Evolutionary conservation across 1,140 invertebrate species (phyloP), one percentile per base, ranked within the genome.

Genomic region (Drosophila varians): DNA sequence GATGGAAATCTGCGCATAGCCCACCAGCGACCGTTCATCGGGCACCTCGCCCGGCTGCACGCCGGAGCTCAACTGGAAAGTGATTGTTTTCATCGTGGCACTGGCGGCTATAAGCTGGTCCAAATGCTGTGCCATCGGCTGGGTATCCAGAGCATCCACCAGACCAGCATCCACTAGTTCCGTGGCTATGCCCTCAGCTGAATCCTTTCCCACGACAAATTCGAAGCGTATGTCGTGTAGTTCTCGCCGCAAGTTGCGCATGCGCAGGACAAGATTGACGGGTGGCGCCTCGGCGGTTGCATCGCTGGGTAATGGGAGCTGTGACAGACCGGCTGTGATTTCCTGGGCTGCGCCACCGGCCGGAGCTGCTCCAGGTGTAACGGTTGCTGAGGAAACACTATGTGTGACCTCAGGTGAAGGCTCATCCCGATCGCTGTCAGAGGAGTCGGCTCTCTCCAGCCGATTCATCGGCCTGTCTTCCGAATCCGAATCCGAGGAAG

Each of bases 201-300:
- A 97, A 91, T 99, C 98, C 92, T 97, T 95, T 2, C 96, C 97
- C 9, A 96, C 94, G 3, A 96, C 95, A 91, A 97, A 99, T 91
- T 99, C 98, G 92, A 99, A 99, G 76, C 98, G 94, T 72, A 99
- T 99, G 90, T 99, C 98, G 92, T 99, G 99, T 31, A 99, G 92
- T 92, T 99, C 98, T 56, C 96, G 93, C 74, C 95, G 96, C 38
- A 96, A 93, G 92, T 99, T 99, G 73, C 96, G 94, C 93, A 97
- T 95, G 91, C 96, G 94, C 58, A 97, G 92, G 6, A 97, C 96
- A 75, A 97, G 92, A 92, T 96, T 96, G 62, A 93, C 92, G 5
- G 92, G 92, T 19, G 92, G 92, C 42, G 76, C 74, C n/a, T 91
- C 77, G 5, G 52, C 65, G 0, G 53, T 60, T 4, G 51, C 55